Evolutionary conservation across 2,113 vertebrate species (phyloP).

Genomic region (Butorides virescens): DNA sequence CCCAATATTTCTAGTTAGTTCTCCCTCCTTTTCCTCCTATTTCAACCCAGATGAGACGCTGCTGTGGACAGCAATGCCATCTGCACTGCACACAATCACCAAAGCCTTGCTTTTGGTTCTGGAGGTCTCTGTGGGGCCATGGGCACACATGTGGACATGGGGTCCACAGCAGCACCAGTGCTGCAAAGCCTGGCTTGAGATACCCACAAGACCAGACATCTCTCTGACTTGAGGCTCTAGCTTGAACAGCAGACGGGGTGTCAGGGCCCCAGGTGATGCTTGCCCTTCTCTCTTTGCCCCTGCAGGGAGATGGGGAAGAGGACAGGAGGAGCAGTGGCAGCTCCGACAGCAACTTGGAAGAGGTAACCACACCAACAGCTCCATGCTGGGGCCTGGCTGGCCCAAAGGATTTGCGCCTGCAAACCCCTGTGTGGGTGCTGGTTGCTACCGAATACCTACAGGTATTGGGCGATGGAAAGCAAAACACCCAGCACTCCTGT

Average conservation of each 20-base stretch:
- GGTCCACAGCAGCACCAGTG: not conserved
- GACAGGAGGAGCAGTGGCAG: constrained; percentile 18
- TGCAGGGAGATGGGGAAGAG: not conserved
- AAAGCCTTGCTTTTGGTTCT: not conserved
- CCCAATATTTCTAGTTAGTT: not conserved
- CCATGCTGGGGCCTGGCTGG: not conserved
- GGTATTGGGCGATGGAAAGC: fast-evolving
- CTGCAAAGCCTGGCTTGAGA: not conserved
- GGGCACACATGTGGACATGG: not conserved
- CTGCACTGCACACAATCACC: not conserved
- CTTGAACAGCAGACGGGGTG: fast-evolving
- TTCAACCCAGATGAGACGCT: not conserved
- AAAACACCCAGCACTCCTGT: not conserved
- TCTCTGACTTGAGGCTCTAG: not conserved
- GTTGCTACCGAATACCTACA: not conserved
- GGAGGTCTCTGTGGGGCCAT: not conserved
- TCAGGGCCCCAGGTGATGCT: not conserved
- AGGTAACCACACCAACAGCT: constrained; percentile 8
- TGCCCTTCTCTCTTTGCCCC: not conserved
- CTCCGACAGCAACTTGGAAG: not conserved
- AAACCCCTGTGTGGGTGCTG: not conserved
- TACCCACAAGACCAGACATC: too few species aligned
- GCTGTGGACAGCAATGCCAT: not conserved
- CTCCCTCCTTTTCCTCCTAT: not conserved
- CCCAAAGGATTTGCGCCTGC: not conserved